Base-by-base conservation (phyloP, 2,797 vertebrate species). In the Poeciliopsis gracilis region DNA sequence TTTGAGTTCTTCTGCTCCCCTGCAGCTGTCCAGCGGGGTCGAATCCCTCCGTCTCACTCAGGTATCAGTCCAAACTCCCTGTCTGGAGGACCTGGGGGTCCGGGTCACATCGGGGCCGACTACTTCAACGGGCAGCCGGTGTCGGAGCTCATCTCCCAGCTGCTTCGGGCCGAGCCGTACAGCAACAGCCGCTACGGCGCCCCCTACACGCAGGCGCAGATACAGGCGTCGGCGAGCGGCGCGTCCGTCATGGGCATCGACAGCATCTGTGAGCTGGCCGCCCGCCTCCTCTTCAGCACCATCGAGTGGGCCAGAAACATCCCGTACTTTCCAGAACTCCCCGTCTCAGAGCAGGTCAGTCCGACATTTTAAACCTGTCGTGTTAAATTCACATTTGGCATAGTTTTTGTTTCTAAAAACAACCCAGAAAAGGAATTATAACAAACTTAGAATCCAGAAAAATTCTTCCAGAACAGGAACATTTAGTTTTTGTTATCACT, bases 301-400 rank as follows among this genome's bases (percentile, higher is more conserved):
- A 97, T 99, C 47, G 98, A 99, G 88, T 99, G 98, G 98, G 97
- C 97, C 0, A 95, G 98, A 1, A 98, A 97, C 90, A 98, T 99
- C 82, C 98, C 98, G 0, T 99, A 97, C 88, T 99, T 99, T 86
- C 97, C 97, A 0, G 98, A 98, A 73, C 93, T 99, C 47, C 97
- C 97, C 0, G 96, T 98, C 4, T 97, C 97, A 0, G 98, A 99
- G 90, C 98, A 99, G 91, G 93, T 92, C 43, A 77, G 90, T 77
- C 25, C 4, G 13, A 59, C 12, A 23, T 16, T 45, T 43, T 1
- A 70, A 41, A 23, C 2, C 20, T 0, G 10, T 53, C 23, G 10
- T 9, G 51, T 53, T 51, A 23, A 51, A 23, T 51, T 51, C 49
- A 51, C 49, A 2, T 51, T 23, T 23, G 49, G 45, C 45, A 5